Base-by-base conservation (phyloP, 2,888 invertebrate species). In the Eremobia ochroleuca region DNA sequence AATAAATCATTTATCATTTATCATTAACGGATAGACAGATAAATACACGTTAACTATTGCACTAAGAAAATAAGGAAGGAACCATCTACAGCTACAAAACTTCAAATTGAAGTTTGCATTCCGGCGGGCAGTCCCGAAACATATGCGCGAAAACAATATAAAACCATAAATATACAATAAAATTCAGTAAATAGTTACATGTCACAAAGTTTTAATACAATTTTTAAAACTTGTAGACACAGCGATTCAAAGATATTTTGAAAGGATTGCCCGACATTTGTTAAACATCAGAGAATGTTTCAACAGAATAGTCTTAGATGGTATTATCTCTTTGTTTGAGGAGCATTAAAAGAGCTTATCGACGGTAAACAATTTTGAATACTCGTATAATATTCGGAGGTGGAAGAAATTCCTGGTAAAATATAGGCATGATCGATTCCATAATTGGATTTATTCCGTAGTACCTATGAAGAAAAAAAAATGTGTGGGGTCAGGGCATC, bases 281-380 rank as follows among this genome's bases (percentile, higher is more conserved):
- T 67, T 61, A 49, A 66, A 52, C 49, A 70, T 34, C 11, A 52
- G 58, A 62, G 59, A 34, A 58, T 49, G n/a, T 55, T 43, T 49
- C 40, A 34, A 62, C 55, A 31, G 40, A 52, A 34, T 71, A 58
- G n/a, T 64, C 40, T 77, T 43, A 62, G 34, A 70, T 9, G 34
- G 62, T 40, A 64, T 82, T 77, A 68, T 67, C 82, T 82, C 49
- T 82, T 67, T 67, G 70, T 68, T 43, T 62, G 58, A 43, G 43
- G 62, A 67, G 68, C 77, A 59, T 82, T 81, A 52, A 58, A 34
- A 31, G 0, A 66, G 70, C 46, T 82, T 76, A 58, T 25, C 15
- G 4, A 21, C 8, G 40, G 64, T 34, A 34, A 67, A 81, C 34
- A 67, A 37, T 73, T 52, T 52, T 49, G 37, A 62, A 73, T 28